Evolutionary conservation across 2,113 vertebrate genomes (phyloP).

Genomic region (Dipodomys spectabilis): DNA sequence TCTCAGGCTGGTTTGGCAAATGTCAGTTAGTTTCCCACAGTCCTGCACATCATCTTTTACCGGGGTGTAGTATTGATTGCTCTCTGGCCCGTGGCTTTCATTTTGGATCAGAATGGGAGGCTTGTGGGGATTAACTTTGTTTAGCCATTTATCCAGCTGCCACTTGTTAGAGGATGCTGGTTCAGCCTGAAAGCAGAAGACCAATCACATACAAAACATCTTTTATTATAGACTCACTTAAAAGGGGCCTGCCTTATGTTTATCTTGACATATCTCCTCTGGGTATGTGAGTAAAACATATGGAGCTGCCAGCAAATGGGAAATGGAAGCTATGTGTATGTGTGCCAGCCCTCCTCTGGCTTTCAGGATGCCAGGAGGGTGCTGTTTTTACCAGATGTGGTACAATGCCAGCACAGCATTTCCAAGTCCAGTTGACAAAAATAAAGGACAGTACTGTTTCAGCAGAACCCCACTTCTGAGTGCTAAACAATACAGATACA

Average conservation of each 20-base stretch:
- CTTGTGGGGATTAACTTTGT: conserved; percentile 92
- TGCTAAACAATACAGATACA: too few relatives aligned
- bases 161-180: conserved; percentile 93
- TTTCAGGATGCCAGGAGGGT: neutral
- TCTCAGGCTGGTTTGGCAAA: conserved; percentile 85
- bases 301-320: neutral
- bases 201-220: conserved; percentile 56
- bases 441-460: neutral
- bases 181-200: conserved; percentile 87
- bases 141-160: conserved; percentile 98
- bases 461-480: neutral
- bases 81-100: conserved; percentile 79
- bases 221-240: conserved; percentile 52
- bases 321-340: neutral
- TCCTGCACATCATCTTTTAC: conserved; percentile 82
- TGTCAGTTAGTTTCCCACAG: conserved; percentile 84
- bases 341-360: accelerated
- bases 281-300: neutral
- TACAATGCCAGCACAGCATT: neutral
- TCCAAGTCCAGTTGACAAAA: neutral
- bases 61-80: conserved; percentile 78
- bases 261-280: neutral
- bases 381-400: neutral
- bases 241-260: neutral
- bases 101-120: conserved; percentile 88